These are phyloP conservation scores for Glyphotaelius pellucidus DNA, from an alignment of 2,888 invertebrate species.

Conservation along the genomic window DNA sequence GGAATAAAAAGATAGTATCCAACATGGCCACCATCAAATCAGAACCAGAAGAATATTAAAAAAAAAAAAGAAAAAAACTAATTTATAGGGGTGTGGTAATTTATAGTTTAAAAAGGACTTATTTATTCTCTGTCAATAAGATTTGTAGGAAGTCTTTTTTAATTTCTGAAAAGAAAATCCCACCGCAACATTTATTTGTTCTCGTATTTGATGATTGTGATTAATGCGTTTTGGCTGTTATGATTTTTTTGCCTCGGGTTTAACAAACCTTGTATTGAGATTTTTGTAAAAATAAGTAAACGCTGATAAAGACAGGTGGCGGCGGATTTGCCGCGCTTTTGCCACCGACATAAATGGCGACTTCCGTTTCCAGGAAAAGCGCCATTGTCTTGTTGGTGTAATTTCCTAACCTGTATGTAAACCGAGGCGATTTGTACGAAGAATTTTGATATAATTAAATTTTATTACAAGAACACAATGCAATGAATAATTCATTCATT, in stretches of 20 bases:
- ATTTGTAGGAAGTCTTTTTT: no score
- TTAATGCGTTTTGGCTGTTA: neutral
- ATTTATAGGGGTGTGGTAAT: no score
- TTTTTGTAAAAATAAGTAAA: neutral
- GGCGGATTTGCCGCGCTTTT: conserved; percentile 3
- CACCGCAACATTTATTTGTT: no score
- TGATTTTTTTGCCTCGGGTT: neutral
- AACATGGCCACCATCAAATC: no score
- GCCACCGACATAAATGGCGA: neutral
- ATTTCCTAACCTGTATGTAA: conserved; percentile 18
- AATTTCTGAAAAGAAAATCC: no score
- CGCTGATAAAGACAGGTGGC: neutral
- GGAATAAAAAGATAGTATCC: no score
- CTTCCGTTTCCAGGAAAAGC: conserved; percentile 42
- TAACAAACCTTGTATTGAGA: neutral
- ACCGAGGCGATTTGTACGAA: neutral
- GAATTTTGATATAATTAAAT: neutral
- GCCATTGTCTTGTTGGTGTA: neutral
- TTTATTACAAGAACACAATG: neutral
- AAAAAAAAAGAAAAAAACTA: no score
- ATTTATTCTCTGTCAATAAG: no score
- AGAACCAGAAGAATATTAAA: no score
- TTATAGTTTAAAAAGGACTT: no score
- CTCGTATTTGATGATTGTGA: no score
- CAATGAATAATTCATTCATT: neutral